Evolutionary conservation across 1,140 invertebrate species (phyloP).

Genomic region (Thereuonema tuberculata): DNA sequence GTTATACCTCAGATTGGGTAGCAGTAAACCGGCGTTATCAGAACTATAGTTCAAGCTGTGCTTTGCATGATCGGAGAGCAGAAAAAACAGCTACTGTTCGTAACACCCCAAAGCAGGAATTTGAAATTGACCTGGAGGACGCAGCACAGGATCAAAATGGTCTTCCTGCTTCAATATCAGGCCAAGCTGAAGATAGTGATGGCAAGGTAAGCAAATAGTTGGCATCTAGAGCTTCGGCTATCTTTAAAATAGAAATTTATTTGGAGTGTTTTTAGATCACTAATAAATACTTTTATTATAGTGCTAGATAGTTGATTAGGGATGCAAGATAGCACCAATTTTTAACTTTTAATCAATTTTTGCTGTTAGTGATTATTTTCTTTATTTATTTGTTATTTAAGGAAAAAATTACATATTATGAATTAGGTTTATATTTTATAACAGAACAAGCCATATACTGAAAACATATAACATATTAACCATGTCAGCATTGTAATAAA

Average conservation of each 20-base stretch:
- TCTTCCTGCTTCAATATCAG: not conserved
- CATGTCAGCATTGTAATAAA: no score
- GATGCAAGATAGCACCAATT: no score
- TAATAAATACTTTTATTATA: no score
- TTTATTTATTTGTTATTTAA: no score
- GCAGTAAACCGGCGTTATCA: slow-evolving; percentile 61
- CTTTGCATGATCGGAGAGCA: slow-evolving; percentile 40
- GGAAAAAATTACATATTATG: no score
- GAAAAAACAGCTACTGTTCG: slow-evolving; percentile 43
- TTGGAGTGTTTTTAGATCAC: not conserved
- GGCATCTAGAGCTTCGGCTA: not conserved
- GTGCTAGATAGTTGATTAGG: no score
- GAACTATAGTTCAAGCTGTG: slow-evolving; percentile 50
- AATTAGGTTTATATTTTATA: no score
- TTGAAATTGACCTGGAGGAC: slow-evolving; percentile 45
- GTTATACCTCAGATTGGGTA: slow-evolving; percentile 76
- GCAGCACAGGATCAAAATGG: not conserved
- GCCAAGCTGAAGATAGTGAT: not conserved
- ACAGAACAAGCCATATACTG: no score
- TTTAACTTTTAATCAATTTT: no score
- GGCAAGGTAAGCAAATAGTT: not conserved
- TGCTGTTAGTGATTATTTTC: no score
- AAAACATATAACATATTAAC: no score
- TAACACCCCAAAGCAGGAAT: slow-evolving; percentile 49
- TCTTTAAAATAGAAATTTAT: no score